These are phyloP conservation scores for Brachionus asplanchnoidis DNA, from an alignment of 1,140 invertebrate genomes.

Conservation along the genomic window DNA sequence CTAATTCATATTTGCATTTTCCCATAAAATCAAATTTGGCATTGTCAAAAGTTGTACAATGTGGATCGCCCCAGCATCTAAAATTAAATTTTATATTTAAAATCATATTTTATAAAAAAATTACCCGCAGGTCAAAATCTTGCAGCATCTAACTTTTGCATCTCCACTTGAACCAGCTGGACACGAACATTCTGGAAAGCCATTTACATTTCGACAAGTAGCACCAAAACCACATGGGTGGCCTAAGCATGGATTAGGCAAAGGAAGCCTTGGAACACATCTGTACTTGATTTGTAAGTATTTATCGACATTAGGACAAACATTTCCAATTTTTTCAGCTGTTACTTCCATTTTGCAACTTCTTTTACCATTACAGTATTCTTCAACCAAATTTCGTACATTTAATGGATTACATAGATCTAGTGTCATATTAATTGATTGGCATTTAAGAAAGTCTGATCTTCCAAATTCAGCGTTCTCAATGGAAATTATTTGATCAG, in stretches of 20 bases:
- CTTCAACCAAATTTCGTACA: neutral
- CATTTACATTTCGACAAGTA: neutral
- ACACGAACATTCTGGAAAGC: neutral
- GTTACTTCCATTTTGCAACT: neutral
- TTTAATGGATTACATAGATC: neutral
- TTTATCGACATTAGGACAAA: neutral
- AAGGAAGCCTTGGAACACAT: neutral
- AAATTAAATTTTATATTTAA: neutral
- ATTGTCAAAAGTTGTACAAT: conserved; percentile 15
- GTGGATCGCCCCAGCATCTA: conserved; percentile 29
- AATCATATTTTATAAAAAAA: neutral
- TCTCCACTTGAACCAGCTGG: neutral
- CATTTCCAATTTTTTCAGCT: neutral
- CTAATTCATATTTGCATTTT: conserved; percentile 25
- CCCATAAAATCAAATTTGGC: conserved; percentile 10
- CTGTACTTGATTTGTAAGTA: neutral
- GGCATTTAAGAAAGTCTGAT: neutral
- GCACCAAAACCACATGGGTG: conserved; percentile 22
- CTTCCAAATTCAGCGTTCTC: neutral
- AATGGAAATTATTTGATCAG: neutral
- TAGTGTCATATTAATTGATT: neutral
- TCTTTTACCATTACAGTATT: neutral
- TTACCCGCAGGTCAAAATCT: neutral
- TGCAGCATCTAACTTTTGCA: neutral
- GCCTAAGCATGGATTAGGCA: neutral